phyloP scores from a whole-genome alignment of 2,797 vertebrate genomes.

The Threskiornis aethiopicus region DNA sequence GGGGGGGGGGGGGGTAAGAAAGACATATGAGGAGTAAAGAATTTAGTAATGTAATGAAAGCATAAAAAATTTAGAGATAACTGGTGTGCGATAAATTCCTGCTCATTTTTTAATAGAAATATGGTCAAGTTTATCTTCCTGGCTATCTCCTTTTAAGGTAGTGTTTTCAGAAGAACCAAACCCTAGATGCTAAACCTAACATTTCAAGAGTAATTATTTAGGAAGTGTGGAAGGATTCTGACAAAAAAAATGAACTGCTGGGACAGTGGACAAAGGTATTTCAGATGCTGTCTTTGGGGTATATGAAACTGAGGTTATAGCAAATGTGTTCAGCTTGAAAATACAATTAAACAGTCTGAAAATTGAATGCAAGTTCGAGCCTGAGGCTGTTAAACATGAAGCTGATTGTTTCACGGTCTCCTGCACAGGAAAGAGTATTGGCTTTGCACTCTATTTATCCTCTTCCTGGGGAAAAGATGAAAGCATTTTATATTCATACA shows the following conservation, averaged over 20 bases:
- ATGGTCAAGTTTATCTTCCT: background rate
- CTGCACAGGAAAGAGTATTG: constrained; percentile 45
- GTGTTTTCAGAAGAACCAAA: background rate
- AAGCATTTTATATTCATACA: constrained; percentile 18
- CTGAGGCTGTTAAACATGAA: constrained; percentile 8
- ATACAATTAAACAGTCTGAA: constrained; percentile 44
- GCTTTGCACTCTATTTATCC: constrained; percentile 37
- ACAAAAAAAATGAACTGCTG: background rate
- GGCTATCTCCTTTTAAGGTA: constrained; percentile 41
- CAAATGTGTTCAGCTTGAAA: background rate
- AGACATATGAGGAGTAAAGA: background rate
- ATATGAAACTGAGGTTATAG: background rate
- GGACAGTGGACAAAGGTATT: background rate
- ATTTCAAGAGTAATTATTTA: background rate
- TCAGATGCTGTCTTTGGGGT: background rate
- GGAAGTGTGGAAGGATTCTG: background rate
- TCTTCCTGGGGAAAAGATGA: constrained; percentile 40
- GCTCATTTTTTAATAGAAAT: background rate
- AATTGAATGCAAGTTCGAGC: constrained; percentile 27
- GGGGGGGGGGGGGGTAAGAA: background rate
- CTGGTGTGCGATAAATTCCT: background rate
- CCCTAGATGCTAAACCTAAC: background rate
- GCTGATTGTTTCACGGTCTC: constrained; percentile 60
- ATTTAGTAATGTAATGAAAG: background rate
- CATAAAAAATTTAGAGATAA: background rate